Conservation (phyloP, 2,113 vertebrate species). For the Cryptotis parvus region DNA sequence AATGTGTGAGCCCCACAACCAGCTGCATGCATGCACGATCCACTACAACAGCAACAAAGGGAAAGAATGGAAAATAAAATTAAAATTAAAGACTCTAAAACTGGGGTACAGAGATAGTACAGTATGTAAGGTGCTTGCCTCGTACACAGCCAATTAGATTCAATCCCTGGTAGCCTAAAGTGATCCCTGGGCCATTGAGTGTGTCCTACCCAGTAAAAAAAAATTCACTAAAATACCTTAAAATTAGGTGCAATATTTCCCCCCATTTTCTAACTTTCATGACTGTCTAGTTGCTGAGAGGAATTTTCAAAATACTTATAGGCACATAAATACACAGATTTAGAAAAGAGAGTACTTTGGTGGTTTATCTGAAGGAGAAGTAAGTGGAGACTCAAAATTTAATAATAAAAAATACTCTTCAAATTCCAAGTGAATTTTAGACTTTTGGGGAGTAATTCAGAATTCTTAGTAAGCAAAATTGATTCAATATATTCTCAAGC, state of each 20-base stretch:
- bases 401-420: too few species aligned
- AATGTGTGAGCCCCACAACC: too few species aligned
- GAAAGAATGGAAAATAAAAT: too few species aligned
- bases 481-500: background rate
- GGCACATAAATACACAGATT: background rate
- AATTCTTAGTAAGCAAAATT: constrained; percentile 9
- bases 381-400: background rate
- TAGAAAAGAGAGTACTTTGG: background rate
- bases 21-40: too few species aligned
- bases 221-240: background rate
- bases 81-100: too few species aligned
- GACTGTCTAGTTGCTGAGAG: background rate
- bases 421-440: background rate
- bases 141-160: too few species aligned
- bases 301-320: constrained; percentile 23
- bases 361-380: background rate
- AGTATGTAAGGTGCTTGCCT: too few species aligned
- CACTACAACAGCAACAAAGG: too few species aligned
- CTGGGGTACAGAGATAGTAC: too few species aligned
- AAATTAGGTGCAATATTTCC: background rate
- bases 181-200: too few species aligned
- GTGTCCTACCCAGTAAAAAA: too few species aligned
- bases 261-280: constrained; percentile 10
- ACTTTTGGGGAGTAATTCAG: constrained; percentile 21
- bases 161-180: too few species aligned